phyloP scores from a whole-genome alignment of 2,888 invertebrate genomes.

The Pterostichus madidus region DNA sequence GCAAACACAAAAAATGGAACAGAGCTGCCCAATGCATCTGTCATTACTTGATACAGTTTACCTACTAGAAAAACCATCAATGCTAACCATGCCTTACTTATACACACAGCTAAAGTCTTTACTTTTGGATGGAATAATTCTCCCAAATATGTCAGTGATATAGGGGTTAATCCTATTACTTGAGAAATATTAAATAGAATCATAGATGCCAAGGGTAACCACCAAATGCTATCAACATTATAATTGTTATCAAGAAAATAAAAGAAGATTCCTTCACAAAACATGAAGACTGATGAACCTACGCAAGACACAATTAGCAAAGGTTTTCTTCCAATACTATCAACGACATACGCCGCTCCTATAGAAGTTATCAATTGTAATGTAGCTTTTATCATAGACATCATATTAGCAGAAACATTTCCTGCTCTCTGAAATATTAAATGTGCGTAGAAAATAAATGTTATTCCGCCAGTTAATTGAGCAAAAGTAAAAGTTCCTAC shows the following conservation, averaged over 20 bases:
- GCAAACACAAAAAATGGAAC: constrained; percentile 65
- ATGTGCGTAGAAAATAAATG: constrained; percentile 80
- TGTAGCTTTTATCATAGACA: constrained; percentile 74
- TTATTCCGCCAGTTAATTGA: constrained; percentile 81
- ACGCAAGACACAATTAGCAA: constrained; percentile 79
- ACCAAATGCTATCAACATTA: constrained; percentile 44
- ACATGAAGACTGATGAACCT: constrained; percentile 75
- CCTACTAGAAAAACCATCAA: constrained; percentile 52
- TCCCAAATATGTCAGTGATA: constrained; percentile 72
- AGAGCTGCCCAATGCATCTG: constrained; percentile 56
- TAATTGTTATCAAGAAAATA: constrained; percentile 71
- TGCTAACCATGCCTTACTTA: constrained; percentile 31
- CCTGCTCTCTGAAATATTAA: constrained; percentile 78
- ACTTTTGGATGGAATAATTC: constrained; percentile 73
- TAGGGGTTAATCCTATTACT: constrained; percentile 72
- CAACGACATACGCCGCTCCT: constrained; percentile 80
- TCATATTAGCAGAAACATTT: constrained; percentile 71
- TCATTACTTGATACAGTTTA: constrained; percentile 59
- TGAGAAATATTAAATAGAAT: constrained; percentile 57
- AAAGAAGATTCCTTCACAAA: constrained; percentile 76
- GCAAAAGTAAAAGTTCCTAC: constrained; percentile 79
- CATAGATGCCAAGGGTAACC: constrained; percentile 55
- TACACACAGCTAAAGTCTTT: constrained; percentile 38
- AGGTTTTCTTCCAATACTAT: constrained; percentile 79
- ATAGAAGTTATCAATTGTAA: constrained; percentile 81